phyloP scores from a whole-genome alignment of 2,797 vertebrate species.

The Enteromius argenteus region DNA sequence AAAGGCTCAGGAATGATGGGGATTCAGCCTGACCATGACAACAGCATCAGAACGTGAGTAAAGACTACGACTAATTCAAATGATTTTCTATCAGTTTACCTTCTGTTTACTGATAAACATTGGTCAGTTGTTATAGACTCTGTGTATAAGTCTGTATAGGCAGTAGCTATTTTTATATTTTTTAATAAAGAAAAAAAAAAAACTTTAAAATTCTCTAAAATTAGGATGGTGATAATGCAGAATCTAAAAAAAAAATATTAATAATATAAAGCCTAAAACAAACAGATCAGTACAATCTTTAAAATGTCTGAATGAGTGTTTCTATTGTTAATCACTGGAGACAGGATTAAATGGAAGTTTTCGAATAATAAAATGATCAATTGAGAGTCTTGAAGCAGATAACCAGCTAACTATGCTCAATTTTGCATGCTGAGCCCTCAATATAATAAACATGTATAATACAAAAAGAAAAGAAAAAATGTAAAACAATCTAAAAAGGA shows the following conservation, averaged over 20 bases:
- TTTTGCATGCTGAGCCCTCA: background rate
- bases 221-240: background rate
- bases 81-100: background rate
- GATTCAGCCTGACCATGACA: slow-evolving; percentile 23
- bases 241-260: background rate
- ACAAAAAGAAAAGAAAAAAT: background rate
- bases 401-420: background rate
- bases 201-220: background rate
- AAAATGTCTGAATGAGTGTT: background rate
- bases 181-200: background rate
- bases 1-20: slow-evolving; percentile 25
- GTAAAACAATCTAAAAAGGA: background rate
- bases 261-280: background rate
- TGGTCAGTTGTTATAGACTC: background rate
- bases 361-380: background rate
- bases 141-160: background rate
- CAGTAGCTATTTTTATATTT: background rate
- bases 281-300: background rate
- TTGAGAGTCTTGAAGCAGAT: slow-evolving; percentile 12
- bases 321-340: background rate
- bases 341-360: background rate
- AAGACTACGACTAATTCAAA: background rate
- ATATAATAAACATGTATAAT: background rate
- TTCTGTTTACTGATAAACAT: background rate
- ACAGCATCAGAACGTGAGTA: slow-evolving; percentile 48